These are phyloP conservation scores for Siniperca chuatsi DNA, from an alignment of 2,113 vertebrate genomes.

Conservation along the genomic window DNA sequence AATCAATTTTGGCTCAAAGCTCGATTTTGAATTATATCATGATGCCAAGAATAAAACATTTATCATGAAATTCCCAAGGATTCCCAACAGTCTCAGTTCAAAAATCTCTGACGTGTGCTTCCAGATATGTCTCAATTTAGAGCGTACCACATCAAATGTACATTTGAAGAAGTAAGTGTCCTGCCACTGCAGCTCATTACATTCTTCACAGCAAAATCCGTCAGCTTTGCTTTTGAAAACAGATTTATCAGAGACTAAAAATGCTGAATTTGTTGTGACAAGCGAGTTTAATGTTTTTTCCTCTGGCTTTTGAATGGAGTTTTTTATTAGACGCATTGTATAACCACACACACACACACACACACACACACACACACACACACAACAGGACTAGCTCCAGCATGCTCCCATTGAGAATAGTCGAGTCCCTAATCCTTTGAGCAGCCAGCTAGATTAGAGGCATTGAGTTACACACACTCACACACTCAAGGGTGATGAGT, in stretches of 20 bases:
- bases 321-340: slow-evolving; percentile 56
- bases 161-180: slow-evolving; percentile 10
- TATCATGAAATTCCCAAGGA: not conserved
- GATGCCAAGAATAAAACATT: not conserved
- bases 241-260: slow-evolving; percentile 33
- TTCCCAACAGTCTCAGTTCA: not conserved
- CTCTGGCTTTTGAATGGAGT: slow-evolving; percentile 43
- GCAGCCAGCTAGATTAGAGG: slow-evolving; percentile 84
- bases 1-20: not conserved
- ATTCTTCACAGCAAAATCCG: slow-evolving; percentile 5
- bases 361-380: slow-evolving; percentile 15
- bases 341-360: slow-evolving; percentile 30
- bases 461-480: slow-evolving; percentile 84
- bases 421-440: slow-evolving; percentile 78
- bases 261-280: slow-evolving; percentile 55
- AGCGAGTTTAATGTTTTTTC: slow-evolving; percentile 46
- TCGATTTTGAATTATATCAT: not conserved
- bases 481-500: slow-evolving; percentile 82
- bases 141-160: slow-evolving; percentile 8
- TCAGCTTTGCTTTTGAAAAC: slow-evolving; percentile 29
- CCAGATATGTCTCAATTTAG: not conserved
- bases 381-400: slow-evolving; percentile 68
- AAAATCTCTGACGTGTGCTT: not conserved
- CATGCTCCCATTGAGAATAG: slow-evolving; percentile 77
- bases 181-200: slow-evolving; percentile 18